Conservation (phyloP, 2,797 vertebrate species). For the Tiaroga cobitis region DNA sequence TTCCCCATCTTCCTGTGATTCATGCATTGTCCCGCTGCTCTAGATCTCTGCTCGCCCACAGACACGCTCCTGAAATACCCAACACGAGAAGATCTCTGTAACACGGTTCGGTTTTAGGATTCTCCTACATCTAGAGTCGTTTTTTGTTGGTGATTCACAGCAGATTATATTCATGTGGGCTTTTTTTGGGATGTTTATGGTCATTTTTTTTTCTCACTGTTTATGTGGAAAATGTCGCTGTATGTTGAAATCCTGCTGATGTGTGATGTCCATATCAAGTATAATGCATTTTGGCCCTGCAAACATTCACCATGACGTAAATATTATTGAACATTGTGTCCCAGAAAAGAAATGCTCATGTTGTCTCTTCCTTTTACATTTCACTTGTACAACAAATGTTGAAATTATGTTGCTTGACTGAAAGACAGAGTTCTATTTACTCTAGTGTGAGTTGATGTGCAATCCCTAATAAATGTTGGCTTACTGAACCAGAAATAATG, state of each 20-base stretch:
- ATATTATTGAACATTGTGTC: not conserved
- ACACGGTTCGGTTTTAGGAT: not conserved
- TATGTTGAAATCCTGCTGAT: not conserved
- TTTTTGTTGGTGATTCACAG: not conserved
- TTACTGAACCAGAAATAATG: constrained; percentile 13
- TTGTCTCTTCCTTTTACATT: not conserved
- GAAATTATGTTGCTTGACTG: constrained; percentile 20
- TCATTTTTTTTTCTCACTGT: not conserved
- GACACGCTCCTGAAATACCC: constrained; percentile 31
- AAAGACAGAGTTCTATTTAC: constrained; percentile 17
- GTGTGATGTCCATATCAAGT: not conserved
- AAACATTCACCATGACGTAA: not conserved
- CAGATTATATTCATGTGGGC: not conserved
- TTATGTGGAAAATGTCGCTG: not conserved
- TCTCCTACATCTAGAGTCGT: not conserved
- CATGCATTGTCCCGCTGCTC: constrained; percentile 22
- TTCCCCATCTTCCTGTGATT: constrained; percentile 39
- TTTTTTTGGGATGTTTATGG: not conserved
- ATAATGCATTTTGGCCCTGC: not conserved
- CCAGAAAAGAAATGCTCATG: not conserved
- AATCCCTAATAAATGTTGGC: constrained; percentile 47
- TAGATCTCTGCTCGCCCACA: constrained; percentile 39
- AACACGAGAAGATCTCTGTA: not conserved
- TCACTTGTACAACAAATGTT: not conserved
- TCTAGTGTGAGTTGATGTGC: constrained; percentile 19